A percentile compares a stretch with the other conserved stretches of the same genome.
phyloP scores from a whole-genome alignment of 1,140 invertebrate species.

The Lanistes nyassanus region DNA sequence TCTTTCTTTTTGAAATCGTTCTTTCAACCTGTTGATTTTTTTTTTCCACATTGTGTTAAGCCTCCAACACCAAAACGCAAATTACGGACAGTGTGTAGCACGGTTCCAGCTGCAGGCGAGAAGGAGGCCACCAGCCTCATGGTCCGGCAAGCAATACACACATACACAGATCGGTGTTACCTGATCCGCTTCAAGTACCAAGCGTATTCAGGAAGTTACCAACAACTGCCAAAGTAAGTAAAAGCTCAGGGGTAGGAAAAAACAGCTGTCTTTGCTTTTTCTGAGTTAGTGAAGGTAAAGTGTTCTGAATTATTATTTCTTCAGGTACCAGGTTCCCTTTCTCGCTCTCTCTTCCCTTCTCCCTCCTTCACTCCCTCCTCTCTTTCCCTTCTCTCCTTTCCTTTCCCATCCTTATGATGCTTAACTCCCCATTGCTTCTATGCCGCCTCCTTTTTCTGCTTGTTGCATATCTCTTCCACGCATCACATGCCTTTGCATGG shows the following conservation, averaged over 20 bases:
- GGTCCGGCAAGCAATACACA: conserved; percentile 86
- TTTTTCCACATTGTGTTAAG: conserved; percentile 68
- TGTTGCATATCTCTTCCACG: too few relatives aligned
- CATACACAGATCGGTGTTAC: conserved; percentile 87
- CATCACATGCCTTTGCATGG: not conserved
- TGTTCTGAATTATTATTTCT: too few relatives aligned
- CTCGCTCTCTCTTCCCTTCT: too few relatives aligned
- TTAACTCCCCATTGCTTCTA: too few relatives aligned
- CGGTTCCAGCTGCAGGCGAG: conserved; percentile 71
- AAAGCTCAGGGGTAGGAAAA: not conserved
- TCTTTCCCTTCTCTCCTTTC: too few relatives aligned
- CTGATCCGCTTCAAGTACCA: conserved; percentile 89
- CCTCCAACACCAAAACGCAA: conserved; percentile 82
- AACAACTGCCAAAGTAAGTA: conserved; percentile 82
- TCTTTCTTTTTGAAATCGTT: too few relatives aligned
- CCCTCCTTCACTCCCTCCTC: too few relatives aligned
- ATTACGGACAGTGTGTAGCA: conserved; percentile 80
- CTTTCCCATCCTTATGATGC: too few relatives aligned
- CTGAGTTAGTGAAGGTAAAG: not conserved
- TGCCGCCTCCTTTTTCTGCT: too few relatives aligned
- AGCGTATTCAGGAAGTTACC: conserved; percentile 83
- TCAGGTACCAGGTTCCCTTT: too few relatives aligned
- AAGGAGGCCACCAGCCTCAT: conserved; percentile 73
- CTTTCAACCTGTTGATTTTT: not conserved
- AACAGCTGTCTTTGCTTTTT: not conserved